Conservation (phyloP, 2,113 vertebrate species). For the Ophiodon elongatus region DNA sequence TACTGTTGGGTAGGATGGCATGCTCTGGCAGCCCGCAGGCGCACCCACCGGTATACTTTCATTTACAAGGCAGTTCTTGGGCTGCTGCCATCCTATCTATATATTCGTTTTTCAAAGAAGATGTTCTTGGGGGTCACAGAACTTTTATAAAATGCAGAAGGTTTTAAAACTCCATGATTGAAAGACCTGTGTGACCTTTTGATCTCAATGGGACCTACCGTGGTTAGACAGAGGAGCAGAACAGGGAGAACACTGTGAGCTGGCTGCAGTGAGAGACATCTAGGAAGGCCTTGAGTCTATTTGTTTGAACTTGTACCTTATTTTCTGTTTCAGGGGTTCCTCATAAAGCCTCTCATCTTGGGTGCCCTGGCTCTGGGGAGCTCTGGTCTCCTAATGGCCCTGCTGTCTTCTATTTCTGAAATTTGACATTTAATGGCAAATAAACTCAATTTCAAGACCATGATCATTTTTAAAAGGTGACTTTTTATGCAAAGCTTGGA, state of each 20-base stretch:
- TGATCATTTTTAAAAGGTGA: too few relatives aligned
- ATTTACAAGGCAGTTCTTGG: too few relatives aligned
- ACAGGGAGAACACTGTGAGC: background rate
- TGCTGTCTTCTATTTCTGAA: slow-evolving; percentile 16
- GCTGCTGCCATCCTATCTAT: too few relatives aligned
- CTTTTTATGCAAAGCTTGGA: background rate
- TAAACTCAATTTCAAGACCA: background rate
- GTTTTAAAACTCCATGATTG: background rate
- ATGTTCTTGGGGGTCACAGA: background rate
- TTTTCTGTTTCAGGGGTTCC: slow-evolving; percentile 30
- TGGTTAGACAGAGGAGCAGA: background rate
- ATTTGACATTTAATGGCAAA: slow-evolving; percentile 14
- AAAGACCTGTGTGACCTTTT: background rate
- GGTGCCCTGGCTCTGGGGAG: slow-evolving; percentile 37
- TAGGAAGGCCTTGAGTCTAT: background rate
- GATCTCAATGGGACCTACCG: background rate
- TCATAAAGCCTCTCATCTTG: slow-evolving; percentile 22
- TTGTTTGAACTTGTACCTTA: background rate
- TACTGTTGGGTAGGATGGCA: background rate
- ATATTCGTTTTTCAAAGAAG: too few relatives aligned
- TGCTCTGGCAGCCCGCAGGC: background rate
- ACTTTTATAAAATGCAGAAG: background rate
- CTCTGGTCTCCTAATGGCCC: slow-evolving; percentile 1
- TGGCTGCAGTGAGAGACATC: background rate
- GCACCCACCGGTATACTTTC: background rate